phyloP scores from a whole-genome alignment of 2,797 vertebrate genomes.

The Takifugu ocellatus region DNA sequence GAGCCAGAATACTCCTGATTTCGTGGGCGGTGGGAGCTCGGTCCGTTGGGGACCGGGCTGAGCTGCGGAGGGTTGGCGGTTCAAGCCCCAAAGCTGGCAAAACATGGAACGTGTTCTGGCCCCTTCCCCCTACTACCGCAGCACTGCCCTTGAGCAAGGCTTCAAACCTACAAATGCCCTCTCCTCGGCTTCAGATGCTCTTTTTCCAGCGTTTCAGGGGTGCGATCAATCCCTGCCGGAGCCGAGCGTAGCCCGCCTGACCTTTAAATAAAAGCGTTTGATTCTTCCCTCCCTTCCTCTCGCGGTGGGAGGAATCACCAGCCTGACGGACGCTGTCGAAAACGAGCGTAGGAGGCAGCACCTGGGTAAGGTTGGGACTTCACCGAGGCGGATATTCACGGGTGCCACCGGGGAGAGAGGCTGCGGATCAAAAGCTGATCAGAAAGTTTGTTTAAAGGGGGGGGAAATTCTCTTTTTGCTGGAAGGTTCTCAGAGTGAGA shows the following conservation, averaged over 20 bases:
- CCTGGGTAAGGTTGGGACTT: constrained; percentile 25
- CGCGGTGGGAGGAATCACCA: constrained; percentile 47
- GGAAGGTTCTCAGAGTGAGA: constrained; percentile 17
- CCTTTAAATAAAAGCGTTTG: constrained; percentile 53
- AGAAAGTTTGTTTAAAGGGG: constrained; percentile 35
- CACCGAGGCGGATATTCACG: constrained; percentile 25
- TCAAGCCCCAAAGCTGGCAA: no score
- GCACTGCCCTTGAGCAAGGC: no score
- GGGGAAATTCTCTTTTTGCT: constrained; percentile 22
- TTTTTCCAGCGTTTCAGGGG: constrained; percentile 9
- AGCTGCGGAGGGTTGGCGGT: no score
- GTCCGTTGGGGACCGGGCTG: no score
- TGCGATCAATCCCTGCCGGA: constrained; percentile 42
- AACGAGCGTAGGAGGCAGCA: background rate
- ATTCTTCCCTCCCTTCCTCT: constrained; percentile 33
- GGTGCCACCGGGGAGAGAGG: constrained; percentile 15
- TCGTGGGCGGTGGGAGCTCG: no score
- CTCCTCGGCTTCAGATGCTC: background rate
- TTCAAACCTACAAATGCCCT: no score
- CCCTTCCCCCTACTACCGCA: no score
- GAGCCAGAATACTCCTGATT: no score
- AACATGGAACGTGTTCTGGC: no score
- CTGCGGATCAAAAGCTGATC: constrained; percentile 42
- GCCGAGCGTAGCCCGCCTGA: constrained; percentile 50
- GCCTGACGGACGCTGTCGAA: constrained; percentile 39